A percentile compares a stretch with the other conserved stretches of the same genome.
phyloP scores from a whole-genome alignment of 2,888 invertebrate species.

The Epinotia demarniana region DNA sequence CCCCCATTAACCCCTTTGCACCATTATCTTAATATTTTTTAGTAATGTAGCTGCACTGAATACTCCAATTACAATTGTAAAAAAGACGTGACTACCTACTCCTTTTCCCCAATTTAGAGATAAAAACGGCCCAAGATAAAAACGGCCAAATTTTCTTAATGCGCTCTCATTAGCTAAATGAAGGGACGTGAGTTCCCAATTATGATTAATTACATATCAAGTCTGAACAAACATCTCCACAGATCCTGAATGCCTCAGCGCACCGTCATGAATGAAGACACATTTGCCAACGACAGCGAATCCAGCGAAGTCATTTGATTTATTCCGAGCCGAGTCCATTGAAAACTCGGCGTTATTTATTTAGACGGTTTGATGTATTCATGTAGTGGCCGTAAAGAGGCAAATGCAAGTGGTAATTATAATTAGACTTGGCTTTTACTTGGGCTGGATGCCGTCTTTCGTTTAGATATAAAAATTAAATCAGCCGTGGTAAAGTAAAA shows the following conservation, averaged over 20 bases:
- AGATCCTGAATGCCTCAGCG: constrained; percentile 57
- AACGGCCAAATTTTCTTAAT: not conserved
- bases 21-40: no score
- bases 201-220: constrained; percentile 40
- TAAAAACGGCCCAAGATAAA: no score
- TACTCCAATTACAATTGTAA: not conserved
- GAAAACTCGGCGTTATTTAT: constrained; percentile 60
- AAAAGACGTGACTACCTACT: not conserved
- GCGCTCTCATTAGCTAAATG: not conserved
- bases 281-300: constrained; percentile 81
- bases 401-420: constrained; percentile 26
- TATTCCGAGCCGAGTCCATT: constrained; percentile 74
- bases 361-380: constrained; percentile 40
- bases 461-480: not conserved
- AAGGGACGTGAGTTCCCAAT: constrained; percentile 1
- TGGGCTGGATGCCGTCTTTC: not conserved
- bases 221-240: constrained; percentile 59
- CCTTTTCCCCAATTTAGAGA: not conserved
- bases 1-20: no score
- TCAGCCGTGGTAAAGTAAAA: not conserved
- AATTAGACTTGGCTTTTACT: constrained; percentile 15
- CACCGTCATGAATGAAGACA: constrained; percentile 81
- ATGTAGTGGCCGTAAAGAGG: constrained; percentile 24
- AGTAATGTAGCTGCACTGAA: not conserved
- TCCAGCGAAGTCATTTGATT: constrained; percentile 78